A percentile compares a stretch with the other conserved stretches of the same genome.
These are phyloP conservation scores for Heteromyza rotundicornis DNA, from an alignment of 2,888 invertebrate genomes.

Conservation along the genomic window DNA sequence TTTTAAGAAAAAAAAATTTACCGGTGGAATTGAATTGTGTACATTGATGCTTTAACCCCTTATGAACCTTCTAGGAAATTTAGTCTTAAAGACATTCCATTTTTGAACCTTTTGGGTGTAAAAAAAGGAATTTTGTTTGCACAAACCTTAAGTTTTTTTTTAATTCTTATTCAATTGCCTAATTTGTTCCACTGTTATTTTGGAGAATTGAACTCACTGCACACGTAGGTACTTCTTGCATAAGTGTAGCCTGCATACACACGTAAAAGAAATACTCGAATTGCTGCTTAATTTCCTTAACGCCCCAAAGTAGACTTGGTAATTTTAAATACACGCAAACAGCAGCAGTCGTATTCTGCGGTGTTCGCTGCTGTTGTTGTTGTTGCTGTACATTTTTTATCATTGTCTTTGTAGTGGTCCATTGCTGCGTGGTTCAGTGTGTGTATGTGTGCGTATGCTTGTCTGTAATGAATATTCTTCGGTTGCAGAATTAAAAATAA, in stretches of 20 bases:
- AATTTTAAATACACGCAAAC: background rate
- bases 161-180: conserved; percentile 4
- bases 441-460: conserved; percentile 4
- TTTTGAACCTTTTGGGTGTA: no score
- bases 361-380: background rate
- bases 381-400: background rate
- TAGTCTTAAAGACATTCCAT: no score
- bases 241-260: conserved; percentile 4
- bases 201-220: background rate
- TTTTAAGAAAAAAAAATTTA: no score
- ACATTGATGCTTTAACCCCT: no score
- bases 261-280: conserved; percentile 6
- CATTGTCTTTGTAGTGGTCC: background rate
- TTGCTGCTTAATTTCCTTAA: conserved; percentile 11
- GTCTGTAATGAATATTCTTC: background rate
- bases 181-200: conserved; percentile 2
- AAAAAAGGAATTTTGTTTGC: no score
- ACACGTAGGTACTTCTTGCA: background rate
- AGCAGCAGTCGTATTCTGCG: no score
- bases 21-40: no score
- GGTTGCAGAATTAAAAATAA: no score
- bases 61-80: no score
- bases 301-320: conserved; percentile 8
- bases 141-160: no score
- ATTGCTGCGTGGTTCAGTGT: background rate